Percentiles rank a stretch among this genome's conserved stretches.
Evolutionary conservation across 2,888 invertebrate species (phyloP).

Genomic region (Torymus aiolomorphi): DNA sequence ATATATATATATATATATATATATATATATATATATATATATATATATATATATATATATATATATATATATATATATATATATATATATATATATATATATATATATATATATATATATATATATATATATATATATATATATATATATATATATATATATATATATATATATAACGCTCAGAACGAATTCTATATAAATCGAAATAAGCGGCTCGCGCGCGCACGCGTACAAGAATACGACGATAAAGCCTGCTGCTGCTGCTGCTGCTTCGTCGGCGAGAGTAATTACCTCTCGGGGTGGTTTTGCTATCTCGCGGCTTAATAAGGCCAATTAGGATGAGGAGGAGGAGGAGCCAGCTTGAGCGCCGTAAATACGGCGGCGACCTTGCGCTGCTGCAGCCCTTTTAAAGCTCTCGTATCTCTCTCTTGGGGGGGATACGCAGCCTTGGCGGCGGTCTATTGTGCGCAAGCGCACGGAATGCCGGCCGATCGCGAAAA

Average conservation of each 20-base stretch:
- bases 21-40: neutral
- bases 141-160: neutral
- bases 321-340: slow-evolving; percentile 54
- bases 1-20: neutral
- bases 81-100: neutral
- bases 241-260: too few species aligned
- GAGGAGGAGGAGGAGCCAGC: slow-evolving; percentile 1
- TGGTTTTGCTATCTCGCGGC: neutral
- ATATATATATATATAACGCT: neutral
- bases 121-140: neutral
- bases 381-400: slow-evolving; percentile 23
- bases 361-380: too few species aligned
- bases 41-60: neutral
- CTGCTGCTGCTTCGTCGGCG: neutral
- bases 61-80: neutral
- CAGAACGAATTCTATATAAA: slow-evolving; percentile 56
- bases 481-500: too few species aligned
- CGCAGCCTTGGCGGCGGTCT: too few species aligned
- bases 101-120: too few species aligned
- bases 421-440: too few species aligned
- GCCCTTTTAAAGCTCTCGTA: too few species aligned
- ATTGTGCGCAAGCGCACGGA: too few species aligned
- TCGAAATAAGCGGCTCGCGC: slow-evolving; percentile 9
- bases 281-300: neutral
- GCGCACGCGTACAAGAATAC: neutral